Base-by-base conservation (phyloP, 2,797 vertebrate species). In the Muraenolepis orangiensis region DNA sequence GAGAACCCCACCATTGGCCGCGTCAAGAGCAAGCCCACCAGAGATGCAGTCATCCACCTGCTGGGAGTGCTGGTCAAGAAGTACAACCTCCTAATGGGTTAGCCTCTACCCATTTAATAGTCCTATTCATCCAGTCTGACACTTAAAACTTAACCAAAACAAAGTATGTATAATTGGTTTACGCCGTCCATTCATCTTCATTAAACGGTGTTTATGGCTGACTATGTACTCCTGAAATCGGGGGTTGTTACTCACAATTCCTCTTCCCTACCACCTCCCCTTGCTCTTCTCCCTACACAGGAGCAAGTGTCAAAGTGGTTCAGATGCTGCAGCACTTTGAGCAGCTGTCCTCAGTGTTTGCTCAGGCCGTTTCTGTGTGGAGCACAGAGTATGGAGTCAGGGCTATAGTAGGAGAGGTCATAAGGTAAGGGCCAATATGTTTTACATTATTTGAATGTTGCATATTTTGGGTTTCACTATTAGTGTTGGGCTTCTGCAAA, bases 241-340 rank as follows among this genome's bases (percentile, higher is more conserved):
- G 36, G 36, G 36, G 6, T 38, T 38, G 3, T 34, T 7, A 57
- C 51, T 57, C 51, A 57, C 2, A 2, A 8, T 20, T 64, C 57
- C n/a, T 26, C 57, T 26, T 26, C n/a, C 57, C 57, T 10, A n/a
- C 57, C 57, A 23, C 10, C n/a, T 23, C 10, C 57, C 3, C 26
- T 64, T 10, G 23, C 57, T 64, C 8, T 64, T 64, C 57, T n/a
- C 72, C 28, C 57, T n/a, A 71, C 28, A 26, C 85, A 99, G 98
- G 94, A 87, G 96, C 96, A 12, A 95, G 95, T 76, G 93, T 99
- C 75, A 98, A 95, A 90, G 95, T 99, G 76, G 95, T 95, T 1
- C 97, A 98, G 92, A 87, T 99, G 88, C 87, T 99, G 73, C 97
- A 98, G 84, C 96, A 98, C 86, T 98, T 98, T 28, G 98, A 99